Evolutionary conservation across 1,140 invertebrate genomes (phyloP), one percentile per base, ranked within the genome.

Genomic region (Drosophila subobscura): DNA sequence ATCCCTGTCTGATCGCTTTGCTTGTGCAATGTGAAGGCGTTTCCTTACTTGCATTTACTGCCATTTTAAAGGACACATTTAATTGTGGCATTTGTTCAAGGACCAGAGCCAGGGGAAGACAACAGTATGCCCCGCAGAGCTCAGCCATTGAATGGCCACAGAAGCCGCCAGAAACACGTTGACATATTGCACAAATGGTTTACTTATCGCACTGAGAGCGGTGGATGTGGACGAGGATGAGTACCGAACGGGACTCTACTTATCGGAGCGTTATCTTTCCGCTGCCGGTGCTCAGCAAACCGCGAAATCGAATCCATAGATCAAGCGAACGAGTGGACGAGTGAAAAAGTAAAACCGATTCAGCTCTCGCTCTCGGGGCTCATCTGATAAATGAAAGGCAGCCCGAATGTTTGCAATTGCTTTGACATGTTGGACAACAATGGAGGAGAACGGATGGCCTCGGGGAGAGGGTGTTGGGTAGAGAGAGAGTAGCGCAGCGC

Each of bases 341-440:
- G 61, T 40, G 47, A 53, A 79, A 76, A 72, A 75, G 57, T 49
- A 66, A 58, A 71, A 80, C 46, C 73, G 77, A 84, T 77, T 80
- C 61, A 65, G 60, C 68, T 81, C 59, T 66, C 70, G 68, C 68
- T 33, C 29, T 37, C 10, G 33, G 3, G 33, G 12, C 4, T 37
- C 33, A 37, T 37, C 33, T 86, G 81, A 90, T 90, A 89, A 89
- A 89, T 89, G 84, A 89, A 89, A 79, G 72, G 77, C 78, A 70
- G 80, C 72, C 78, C 86, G 72, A 89, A 86, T 89, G 86, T 90
- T 90, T 89, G 75, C 81, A 49, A 68, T 86, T 90, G 80, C 86
- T 90, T 89, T 89, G 86, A 89, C 86, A 89, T 89, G 86, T 89
- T 89, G 90, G 75, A 89, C 86, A 89, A 89, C 86, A 89, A 79